These are phyloP conservation scores for Donacobius atricapilla DNA, from an alignment of 2,113 vertebrate species.

Conservation along the genomic window DNA sequence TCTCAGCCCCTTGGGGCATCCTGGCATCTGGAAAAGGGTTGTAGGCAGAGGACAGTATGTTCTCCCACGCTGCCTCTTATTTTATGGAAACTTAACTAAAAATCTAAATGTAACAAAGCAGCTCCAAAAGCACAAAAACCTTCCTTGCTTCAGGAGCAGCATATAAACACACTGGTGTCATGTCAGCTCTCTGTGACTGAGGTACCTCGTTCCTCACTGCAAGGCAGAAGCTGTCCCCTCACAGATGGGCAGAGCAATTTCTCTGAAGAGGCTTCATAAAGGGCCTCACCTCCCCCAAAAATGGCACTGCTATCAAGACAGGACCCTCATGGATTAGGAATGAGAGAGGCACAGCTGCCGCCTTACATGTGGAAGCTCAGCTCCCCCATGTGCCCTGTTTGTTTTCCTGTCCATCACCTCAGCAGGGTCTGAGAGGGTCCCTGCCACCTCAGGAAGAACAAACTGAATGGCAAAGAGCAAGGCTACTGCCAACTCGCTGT, in stretches of 20 bases:
- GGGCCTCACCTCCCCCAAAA: not conserved
- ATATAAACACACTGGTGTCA: not conserved
- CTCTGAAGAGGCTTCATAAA: not conserved
- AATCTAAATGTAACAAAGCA: not conserved
- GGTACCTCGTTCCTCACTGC: not conserved
- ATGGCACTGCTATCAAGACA: not conserved
- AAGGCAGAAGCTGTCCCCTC: not conserved
- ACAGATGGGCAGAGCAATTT: not conserved
- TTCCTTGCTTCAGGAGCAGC: not conserved
- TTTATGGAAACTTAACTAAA: not conserved
- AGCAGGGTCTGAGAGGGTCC: not conserved
- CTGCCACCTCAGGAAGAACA: not conserved
- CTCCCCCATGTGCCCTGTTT: not conserved
- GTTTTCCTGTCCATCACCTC: not conserved
- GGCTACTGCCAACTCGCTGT: not conserved
- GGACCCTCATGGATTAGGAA: not conserved
- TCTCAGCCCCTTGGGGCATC: not conserved
- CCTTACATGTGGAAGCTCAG: not conserved
- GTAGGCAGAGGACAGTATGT: not conserved
- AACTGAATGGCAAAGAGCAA: not conserved
- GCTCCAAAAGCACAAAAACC: not conserved
- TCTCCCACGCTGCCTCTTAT: not conserved
- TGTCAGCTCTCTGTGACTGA: rapidly evolving
- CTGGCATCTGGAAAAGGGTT: not conserved
- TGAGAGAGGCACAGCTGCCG: not conserved